These are phyloP conservation scores for Fissipunctia ypsillon DNA, from an alignment of 2,888 invertebrate species.

Conservation along the genomic window DNA sequence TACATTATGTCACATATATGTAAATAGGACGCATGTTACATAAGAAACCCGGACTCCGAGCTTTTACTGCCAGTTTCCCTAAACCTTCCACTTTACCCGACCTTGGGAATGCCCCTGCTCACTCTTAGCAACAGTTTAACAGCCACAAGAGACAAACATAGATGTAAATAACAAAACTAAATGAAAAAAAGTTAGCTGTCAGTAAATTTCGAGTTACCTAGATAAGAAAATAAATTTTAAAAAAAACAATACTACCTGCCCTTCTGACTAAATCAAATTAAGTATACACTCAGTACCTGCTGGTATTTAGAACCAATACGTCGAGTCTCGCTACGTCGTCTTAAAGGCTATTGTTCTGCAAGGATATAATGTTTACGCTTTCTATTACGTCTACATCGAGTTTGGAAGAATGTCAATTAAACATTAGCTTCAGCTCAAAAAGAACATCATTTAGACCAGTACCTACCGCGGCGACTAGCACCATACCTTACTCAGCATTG, in stretches of 20 bases:
- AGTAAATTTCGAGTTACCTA: neutral
- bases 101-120: neutral
- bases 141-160: neutral
- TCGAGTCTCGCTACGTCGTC: too few species aligned
- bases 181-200: neutral
- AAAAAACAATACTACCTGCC: neutral
- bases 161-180: neutral
- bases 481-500: slow-evolving; percentile 64
- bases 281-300: too few species aligned
- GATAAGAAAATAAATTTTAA: too few species aligned
- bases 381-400: too few species aligned
- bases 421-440: neutral
- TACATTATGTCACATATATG: neutral
- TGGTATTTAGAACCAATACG: neutral
- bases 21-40: neutral
- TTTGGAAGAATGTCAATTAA: neutral
- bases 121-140: too few species aligned
- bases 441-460: neutral
- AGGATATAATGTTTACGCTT: too few species aligned
- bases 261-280: neutral
- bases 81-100: neutral
- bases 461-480: slow-evolving; percentile 34
- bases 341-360: too few species aligned
- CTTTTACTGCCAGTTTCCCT: too few species aligned
- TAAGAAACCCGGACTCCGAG: neutral